Evolutionary conservation across 2,797 vertebrate species (phyloP).

Genomic region (Smutsia temminckii): DNA sequence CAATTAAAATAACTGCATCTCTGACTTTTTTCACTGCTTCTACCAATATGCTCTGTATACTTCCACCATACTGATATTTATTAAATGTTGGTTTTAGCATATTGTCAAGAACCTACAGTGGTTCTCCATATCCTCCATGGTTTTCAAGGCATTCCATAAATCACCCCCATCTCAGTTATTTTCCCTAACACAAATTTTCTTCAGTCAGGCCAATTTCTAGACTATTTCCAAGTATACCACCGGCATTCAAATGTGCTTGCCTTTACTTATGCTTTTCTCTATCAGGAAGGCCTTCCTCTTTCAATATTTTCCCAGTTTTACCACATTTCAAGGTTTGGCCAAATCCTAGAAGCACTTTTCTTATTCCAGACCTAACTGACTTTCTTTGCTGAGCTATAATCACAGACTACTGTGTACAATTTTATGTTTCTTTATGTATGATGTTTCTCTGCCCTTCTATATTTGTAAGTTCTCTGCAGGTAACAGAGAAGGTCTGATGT

Average conservation of each 20-base stretch:
- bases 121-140: neutral
- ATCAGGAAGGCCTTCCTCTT: neutral
- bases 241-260: neutral
- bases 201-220: neutral
- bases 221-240: neutral
- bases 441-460: neutral
- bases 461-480: neutral
- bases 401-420: neutral
- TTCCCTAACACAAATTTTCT: neutral
- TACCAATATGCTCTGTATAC: neutral
- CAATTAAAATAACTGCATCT: neutral
- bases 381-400: neutral
- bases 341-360: neutral
- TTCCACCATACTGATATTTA: neutral
- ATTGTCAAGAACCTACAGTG: neutral
- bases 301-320: neutral
- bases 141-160: neutral
- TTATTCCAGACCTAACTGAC: neutral
- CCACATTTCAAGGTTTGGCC: neutral
- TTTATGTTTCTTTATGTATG: neutral
- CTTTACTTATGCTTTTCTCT: neutral
- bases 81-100: neutral
- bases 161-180: neutral
- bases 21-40: neutral
- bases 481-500: neutral